Percentiles rank a stretch among this genome's conserved stretches.
phyloP scores from a whole-genome alignment of 2,888 invertebrate species.

The Teleiodes luculella region DNA sequence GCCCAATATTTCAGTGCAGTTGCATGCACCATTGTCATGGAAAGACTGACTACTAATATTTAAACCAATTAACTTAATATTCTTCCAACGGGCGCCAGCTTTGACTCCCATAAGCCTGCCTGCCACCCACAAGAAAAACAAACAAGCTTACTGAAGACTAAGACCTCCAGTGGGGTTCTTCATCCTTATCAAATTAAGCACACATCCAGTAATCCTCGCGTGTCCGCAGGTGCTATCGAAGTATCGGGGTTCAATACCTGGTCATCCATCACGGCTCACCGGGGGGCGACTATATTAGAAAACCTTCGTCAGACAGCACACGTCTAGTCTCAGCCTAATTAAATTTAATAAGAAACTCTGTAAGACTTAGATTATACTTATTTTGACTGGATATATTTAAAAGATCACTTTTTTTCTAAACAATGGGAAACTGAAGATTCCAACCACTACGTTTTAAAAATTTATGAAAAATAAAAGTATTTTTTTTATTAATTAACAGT shows the following conservation, averaged over 20 bases:
- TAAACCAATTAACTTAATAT: no score
- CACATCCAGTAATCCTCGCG: slow-evolving; percentile 53
- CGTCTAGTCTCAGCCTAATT: slow-evolving; percentile 5
- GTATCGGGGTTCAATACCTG: slow-evolving; percentile 67
- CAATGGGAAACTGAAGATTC: no score
- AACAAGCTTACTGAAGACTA: not conserved
- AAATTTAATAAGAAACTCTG: slow-evolving; percentile 3
- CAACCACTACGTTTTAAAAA: no score
- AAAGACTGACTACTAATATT: no score
- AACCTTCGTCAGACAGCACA: slow-evolving; percentile 58
- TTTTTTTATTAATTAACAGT: no score
- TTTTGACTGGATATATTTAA: no score
- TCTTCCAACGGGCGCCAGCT: not conserved
- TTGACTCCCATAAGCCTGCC: not conserved
- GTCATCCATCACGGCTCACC: slow-evolving; percentile 70
- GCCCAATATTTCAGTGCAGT: no score
- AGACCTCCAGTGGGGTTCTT: not conserved
- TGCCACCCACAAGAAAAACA: not conserved
- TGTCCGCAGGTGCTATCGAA: slow-evolving; percentile 52
- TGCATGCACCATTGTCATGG: no score
- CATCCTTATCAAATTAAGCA: slow-evolving; percentile 41
- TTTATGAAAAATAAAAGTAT: no score
- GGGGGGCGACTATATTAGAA: slow-evolving; percentile 75
- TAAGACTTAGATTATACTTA: not conserved
- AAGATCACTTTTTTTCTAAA: no score